These are phyloP conservation scores for Phalanger gymnotis DNA, from an alignment of 2,797 vertebrate species.

Conservation along the genomic window DNA sequence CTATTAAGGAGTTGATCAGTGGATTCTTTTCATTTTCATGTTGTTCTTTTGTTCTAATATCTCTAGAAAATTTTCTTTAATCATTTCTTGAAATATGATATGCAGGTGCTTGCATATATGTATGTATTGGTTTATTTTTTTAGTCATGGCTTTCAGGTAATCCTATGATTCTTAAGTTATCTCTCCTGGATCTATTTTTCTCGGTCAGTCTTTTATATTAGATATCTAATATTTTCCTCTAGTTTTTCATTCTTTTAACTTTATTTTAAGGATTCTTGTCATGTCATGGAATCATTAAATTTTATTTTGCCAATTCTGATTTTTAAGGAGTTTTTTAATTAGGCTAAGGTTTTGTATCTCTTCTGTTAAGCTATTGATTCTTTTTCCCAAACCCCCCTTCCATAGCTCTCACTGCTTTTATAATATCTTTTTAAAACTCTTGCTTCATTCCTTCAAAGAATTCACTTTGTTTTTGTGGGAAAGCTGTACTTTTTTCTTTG, in stretches of 20 bases:
- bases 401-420: not conserved
- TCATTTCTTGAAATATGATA: not conserved
- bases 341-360: not conserved
- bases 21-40: not conserved
- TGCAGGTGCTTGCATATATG: not conserved
- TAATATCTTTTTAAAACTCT: too few species aligned
- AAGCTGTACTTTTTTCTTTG: too few species aligned
- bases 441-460: too few species aligned
- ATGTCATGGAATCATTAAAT: not conserved
- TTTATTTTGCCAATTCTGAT: not conserved
- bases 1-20: not conserved
- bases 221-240: not conserved
- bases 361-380: not conserved
- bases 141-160: not conserved
- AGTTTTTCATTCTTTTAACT: not conserved
- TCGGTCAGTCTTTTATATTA: not conserved
- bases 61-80: not conserved
- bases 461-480: too few species aligned
- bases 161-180: not conserved
- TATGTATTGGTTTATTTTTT: not conserved
- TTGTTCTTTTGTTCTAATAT: not conserved
- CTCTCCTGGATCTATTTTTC: not conserved
- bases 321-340: not conserved
- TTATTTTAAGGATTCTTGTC: not conserved
- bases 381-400: not conserved